Percentiles rank a stretch among this genome's conserved stretches.
Conservation (phyloP, 2,113 vertebrate species). For the Vicugna pacos region DNA sequence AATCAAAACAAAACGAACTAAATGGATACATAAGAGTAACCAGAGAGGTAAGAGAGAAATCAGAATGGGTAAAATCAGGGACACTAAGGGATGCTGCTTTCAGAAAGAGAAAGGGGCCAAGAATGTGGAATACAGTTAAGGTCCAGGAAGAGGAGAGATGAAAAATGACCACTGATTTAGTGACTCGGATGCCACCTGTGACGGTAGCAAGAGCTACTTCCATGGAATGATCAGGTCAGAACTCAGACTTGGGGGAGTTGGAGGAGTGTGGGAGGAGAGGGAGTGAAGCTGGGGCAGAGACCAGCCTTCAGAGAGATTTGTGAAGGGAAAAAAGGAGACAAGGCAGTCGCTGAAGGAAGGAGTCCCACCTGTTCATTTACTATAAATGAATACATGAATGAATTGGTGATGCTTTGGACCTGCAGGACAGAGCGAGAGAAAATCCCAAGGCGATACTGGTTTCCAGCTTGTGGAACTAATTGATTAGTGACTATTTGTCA, state of each 20-base stretch:
- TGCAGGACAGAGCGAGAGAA: neutral
- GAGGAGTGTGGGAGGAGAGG: neutral
- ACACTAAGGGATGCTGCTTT: neutral
- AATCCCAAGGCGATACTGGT: neutral
- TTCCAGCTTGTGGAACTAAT: neutral
- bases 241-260: neutral
- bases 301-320: neutral
- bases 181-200: neutral
- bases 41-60: neutral
- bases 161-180: neutral
- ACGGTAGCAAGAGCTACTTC: neutral
- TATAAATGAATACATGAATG: no score
- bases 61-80: neutral
- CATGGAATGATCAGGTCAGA: neutral
- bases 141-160: neutral
- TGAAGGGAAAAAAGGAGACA: neutral
- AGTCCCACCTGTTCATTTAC: neutral
- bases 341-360: neutral
- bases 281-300: neutral
- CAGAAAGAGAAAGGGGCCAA: neutral
- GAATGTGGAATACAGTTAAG: rapidly evolving
- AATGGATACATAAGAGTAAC: neutral
- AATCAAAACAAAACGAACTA: no score
- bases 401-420: rapidly evolving
- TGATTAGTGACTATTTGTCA: neutral